Base-by-base conservation (phyloP, 2,113 vertebrate genomes). In the Tyrannus savana region DNA sequence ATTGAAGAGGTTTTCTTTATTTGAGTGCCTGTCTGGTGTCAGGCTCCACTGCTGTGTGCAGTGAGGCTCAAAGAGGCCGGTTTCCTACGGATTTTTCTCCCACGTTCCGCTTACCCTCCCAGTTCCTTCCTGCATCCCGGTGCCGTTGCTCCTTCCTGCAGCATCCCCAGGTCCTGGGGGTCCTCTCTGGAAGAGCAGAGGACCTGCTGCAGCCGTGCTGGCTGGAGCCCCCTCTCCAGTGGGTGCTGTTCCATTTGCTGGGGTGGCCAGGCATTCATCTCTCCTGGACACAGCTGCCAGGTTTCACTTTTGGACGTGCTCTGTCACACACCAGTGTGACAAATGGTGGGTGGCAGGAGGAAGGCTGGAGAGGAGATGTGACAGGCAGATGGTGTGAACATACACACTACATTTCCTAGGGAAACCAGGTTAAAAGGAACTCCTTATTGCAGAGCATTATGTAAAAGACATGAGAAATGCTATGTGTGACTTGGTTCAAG, bases 61-160 rank as follows among this genome's bases (percentile, higher is more conserved):
- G n/a, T 15, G 59, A 64, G 83, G 72, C 68, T 50, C 55, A 33
- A 0, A 5, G 50, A 62, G 58, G 28, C 37, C 0, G 0, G 28
- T 86, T 92, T 92, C 76, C 82, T 86, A 74, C 1, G 24, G 68
- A 41, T 86, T 92, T 90, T 50, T 92, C 72, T 83, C 56, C 46
- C 42, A 25, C 2, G 1, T 80, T 30, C 37, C 2, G 0, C 47
- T 66, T 44, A 71, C 47, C 21, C 83, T 92, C 76, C 80, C 89
- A 89, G 91, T 84, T 95, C 91, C 91, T 90, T 95, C 96, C 88
- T 80, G 47, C 33, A 21, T 41, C 18, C 49, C 6, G 0, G 76
- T 81, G 63, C 59, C 72, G 50, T 58, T 4, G 2, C 63, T 78
- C 52, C 72, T 86, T 77, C 68, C 76, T 37, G 50, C 0, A 0